Evolutionary conservation across 2,113 vertebrate genomes (phyloP), one percentile per base, ranked within the genome.

Genomic region (Alectura lathami): DNA sequence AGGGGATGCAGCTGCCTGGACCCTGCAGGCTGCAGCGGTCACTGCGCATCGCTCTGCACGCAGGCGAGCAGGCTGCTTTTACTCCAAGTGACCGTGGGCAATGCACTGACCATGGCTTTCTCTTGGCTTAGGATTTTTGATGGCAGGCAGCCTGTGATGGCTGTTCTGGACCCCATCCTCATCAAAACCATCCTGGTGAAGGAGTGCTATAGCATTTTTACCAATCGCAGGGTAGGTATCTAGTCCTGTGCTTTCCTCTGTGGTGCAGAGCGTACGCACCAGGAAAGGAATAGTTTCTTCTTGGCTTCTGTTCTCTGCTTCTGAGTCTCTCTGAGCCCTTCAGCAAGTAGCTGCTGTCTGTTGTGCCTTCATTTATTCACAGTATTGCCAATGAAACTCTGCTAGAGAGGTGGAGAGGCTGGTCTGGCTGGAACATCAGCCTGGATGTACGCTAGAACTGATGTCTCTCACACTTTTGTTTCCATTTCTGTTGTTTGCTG

Each of bases 171-270:
- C 73, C 97, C 97, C 7, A 45, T 94, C 43, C 94, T 99, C 23
- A 94, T 98, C 51, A 98, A 98, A 97, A 83, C 60, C 24, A 88
- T 99, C 85, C 38, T 98, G 95, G 97, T 98, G 79, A 98, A 98
- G 95, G 98, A 98, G 40, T 98, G 97, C 93, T 98, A 98, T 83
- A 90, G 76, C 11, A 3, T 60, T 70, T 98, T 98, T 68, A 98
- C 98, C 81, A 98, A 98, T 79, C 96, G 92, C 80, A 95, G 97
- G 96, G 98, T 98, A 86, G 91, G 97, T 96, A 36, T 36, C 32
- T 18, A 2, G 4, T 11, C 4, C 11, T 0, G 0, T 20, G 34
- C 9, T 81, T 78, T 77, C 24, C 63, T 74, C 21, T 68, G 3
- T 34, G 8, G n/a, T 8, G 11, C 50, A 66, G 13, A 27, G 36